These are phyloP conservation scores for Stigmatopora argus DNA, from an alignment of 2,113 vertebrate species.

Conservation along the genomic window DNA sequence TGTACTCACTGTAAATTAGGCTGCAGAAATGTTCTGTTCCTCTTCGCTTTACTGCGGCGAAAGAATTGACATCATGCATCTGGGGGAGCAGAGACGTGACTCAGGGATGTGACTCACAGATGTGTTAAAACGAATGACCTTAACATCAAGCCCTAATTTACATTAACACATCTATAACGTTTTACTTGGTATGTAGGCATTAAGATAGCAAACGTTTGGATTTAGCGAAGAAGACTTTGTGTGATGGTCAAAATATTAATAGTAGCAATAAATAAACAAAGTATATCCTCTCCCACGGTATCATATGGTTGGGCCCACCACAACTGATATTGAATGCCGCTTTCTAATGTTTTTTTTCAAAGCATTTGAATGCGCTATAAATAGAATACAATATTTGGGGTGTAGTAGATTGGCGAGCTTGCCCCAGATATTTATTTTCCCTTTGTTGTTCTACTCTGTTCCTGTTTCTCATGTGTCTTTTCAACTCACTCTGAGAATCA, in stretches of 20 bases:
- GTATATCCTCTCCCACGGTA: not conserved
- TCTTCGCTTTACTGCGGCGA: not conserved
- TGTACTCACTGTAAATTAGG: not conserved
- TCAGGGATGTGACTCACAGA: too few species aligned
- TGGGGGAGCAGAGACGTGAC: too few species aligned
- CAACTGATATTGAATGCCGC: not conserved
- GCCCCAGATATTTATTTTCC: not conserved
- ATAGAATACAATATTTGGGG: not conserved
- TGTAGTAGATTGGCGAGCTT: not conserved
- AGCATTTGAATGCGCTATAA: not conserved
- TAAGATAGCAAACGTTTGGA: too few species aligned
- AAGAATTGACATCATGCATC: not conserved
- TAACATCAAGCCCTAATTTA: too few species aligned
- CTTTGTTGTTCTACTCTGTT: not conserved
- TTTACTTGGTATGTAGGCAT: too few species aligned
- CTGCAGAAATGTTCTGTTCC: not conserved
- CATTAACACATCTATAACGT: too few species aligned
- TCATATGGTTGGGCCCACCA: not conserved
- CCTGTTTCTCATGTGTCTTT: not conserved
- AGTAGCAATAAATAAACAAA: too few species aligned
- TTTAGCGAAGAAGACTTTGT: too few species aligned
- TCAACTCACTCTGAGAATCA: conserved; percentile 10
- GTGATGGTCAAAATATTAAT: too few species aligned
- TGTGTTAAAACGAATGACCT: too few species aligned
- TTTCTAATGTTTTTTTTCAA: not conserved